Percentiles rank a stretch among this genome's conserved stretches.
phyloP scores from a whole-genome alignment of 2,888 invertebrate species.

The Flexamia atlantica region DNA sequence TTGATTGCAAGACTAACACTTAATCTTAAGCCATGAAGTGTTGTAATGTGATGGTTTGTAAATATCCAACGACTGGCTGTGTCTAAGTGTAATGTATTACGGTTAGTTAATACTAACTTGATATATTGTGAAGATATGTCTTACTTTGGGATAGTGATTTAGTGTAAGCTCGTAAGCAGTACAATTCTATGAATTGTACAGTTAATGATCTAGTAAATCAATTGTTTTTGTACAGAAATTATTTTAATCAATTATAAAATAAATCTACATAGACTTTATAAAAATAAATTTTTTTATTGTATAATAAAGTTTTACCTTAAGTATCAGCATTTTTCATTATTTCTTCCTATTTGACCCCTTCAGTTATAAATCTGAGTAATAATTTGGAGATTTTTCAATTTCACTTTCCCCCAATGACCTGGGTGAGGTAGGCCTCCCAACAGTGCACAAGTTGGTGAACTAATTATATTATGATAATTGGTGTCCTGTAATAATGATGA shows the following conservation, averaged over 20 bases:
- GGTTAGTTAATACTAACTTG: constrained; percentile 5
- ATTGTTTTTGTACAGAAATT: constrained; percentile 21
- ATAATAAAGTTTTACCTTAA: constrained; percentile 3
- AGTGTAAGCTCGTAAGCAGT: background rate
- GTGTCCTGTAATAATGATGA: too few species aligned
- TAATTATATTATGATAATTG: too few species aligned
- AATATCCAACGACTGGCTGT: constrained; percentile 16
- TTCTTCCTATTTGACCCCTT: too few species aligned
- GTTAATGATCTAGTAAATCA: background rate
- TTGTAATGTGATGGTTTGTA: background rate
- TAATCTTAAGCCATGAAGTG: background rate
- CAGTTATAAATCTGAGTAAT: too few species aligned
- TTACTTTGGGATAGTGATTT: background rate
- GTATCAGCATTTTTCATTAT: too few species aligned
- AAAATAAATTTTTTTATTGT: background rate
- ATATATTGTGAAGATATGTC: background rate
- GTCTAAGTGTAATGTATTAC: constrained; percentile 3
- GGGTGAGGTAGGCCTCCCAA: too few species aligned
- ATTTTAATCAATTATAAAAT: constrained; percentile 5
- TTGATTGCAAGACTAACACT: background rate
- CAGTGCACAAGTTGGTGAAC: too few species aligned
- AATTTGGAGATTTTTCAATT: too few species aligned
- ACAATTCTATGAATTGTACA: constrained; percentile 41
- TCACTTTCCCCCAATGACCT: too few species aligned
- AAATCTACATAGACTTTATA: constrained; percentile 13